phyloP scores from a whole-genome alignment of 2,797 vertebrate species.

The Halcyon smyrnensis region DNA sequence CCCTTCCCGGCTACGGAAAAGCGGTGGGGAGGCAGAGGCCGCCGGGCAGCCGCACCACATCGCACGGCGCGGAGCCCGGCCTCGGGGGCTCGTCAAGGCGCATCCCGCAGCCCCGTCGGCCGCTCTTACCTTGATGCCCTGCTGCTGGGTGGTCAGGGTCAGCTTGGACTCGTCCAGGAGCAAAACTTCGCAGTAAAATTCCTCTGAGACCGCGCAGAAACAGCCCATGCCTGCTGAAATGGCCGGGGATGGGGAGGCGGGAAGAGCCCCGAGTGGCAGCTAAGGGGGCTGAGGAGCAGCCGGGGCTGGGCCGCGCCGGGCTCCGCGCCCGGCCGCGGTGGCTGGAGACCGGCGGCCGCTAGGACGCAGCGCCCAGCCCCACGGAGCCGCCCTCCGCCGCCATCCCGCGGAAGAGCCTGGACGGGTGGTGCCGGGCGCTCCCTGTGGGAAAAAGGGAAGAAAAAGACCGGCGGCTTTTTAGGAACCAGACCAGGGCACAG shows the following conservation, averaged over 20 bases:
- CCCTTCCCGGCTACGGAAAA: background rate
- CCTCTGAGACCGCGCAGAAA: conserved; percentile 87
- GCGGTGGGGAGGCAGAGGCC: background rate
- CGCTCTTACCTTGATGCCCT: conserved; percentile 86
- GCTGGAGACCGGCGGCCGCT: background rate
- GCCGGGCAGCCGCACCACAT: background rate
- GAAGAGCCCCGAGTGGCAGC: background rate
- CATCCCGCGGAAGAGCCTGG: background rate
- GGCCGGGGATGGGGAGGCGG: background rate
- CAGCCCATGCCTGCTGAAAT: conserved; percentile 83
- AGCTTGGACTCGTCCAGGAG: conserved; percentile 89
- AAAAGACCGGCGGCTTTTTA: background rate
- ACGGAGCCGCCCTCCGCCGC: background rate
- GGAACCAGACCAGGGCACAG: background rate
- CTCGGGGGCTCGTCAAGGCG: background rate
- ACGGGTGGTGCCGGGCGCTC: background rate
- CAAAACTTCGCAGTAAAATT: conserved; percentile 91
- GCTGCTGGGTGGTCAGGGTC: conserved; percentile 86
- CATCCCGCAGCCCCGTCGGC: background rate
- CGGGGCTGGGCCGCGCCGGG: background rate
- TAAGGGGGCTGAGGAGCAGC: background rate
- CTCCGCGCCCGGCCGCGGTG: background rate
- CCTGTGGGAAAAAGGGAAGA: background rate
- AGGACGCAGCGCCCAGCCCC: background rate
- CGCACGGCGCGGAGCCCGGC: background rate